Conservation (phyloP, 2,888 invertebrate species). For the Zygothrica quintamaculata region DNA sequence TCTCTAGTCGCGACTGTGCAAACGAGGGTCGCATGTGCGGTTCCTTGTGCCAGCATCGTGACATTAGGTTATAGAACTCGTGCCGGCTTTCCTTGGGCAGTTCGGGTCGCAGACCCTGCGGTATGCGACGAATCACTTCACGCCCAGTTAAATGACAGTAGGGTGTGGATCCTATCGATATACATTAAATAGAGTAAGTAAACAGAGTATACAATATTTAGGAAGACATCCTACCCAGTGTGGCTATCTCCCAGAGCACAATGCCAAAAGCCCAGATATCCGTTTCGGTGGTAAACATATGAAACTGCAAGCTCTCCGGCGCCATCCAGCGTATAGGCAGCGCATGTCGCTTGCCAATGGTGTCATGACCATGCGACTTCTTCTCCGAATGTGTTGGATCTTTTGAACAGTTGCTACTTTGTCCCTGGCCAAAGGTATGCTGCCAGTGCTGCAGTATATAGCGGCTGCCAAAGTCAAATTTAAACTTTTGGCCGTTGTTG, state of each 20-base stretch:
- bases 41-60: slow-evolving; percentile 88
- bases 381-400: slow-evolving; percentile 63
- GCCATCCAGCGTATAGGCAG: slow-evolving; percentile 90
- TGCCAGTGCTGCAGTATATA: slow-evolving; percentile 83
- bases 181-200: background rate
- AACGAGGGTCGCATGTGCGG: slow-evolving; percentile 90
- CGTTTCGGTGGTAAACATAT: slow-evolving; percentile 91
- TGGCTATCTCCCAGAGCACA: slow-evolving; percentile 94
- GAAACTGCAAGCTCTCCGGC: slow-evolving; percentile 91
- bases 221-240: slow-evolving; percentile 90
- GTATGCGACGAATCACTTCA: slow-evolving; percentile 92
- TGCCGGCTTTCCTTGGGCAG: slow-evolving; percentile 92
- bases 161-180: slow-evolving; percentile 90
- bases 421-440: slow-evolving; percentile 67
- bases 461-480: slow-evolving; percentile 83
- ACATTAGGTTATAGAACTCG: slow-evolving; percentile 88
- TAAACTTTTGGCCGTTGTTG: slow-evolving; percentile 78
- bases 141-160: slow-evolving; percentile 94
- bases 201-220: background rate
- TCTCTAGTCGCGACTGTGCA: slow-evolving; percentile 86
- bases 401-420: slow-evolving; percentile 59
- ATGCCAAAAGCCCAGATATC: slow-evolving; percentile 96
- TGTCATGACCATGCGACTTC: slow-evolving; percentile 79
- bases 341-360: slow-evolving; percentile 83
- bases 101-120: slow-evolving; percentile 91